A percentile compares a stretch with the other conserved stretches of the same genome.
Evolutionary conservation across 2,888 invertebrate genomes (phyloP).

Genomic region (Mesorhabditis belari): DNA sequence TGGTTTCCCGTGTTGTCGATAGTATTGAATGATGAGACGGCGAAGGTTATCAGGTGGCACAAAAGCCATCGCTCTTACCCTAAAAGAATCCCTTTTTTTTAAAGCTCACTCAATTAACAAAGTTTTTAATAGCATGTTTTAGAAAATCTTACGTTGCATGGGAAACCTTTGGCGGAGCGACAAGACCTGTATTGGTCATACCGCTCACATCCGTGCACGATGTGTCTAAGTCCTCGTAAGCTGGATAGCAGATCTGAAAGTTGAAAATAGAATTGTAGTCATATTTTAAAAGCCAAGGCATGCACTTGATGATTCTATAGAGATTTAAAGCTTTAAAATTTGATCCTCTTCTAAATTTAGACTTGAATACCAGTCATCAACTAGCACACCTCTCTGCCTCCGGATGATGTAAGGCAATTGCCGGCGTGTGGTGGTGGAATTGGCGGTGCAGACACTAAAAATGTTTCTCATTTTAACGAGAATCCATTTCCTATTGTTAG

Average conservation of each 20-base stretch:
- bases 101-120: not conserved
- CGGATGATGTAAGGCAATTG: constrained; percentile 41
- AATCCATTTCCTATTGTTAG: no score
- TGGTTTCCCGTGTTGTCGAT: constrained; percentile 45
- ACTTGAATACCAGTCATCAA: not conserved
- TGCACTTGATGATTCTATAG: no score
- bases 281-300: not conserved
- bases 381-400: constrained; percentile 7
- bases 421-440: constrained; percentile 50
- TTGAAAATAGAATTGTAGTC: not conserved
- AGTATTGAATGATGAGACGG: constrained; percentile 49
- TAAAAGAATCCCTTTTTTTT: constrained; percentile 11
- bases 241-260: constrained; percentile 46
- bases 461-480: not conserved
- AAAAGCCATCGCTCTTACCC: constrained; percentile 52
- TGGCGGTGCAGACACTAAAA: constrained; percentile 50
- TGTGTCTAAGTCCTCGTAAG: constrained; percentile 47
- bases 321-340: no score
- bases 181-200: constrained; percentile 27
- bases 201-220: constrained; percentile 47
- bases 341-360: not conserved
- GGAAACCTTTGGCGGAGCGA: constrained; percentile 43
- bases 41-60: constrained; percentile 51
- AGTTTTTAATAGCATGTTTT: not conserved
- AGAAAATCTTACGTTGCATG: constrained; percentile 46